Base-by-base conservation (phyloP, 35 echinoderm and acorn worm species). In the Heliocidaris erythrogramma region DNA sequence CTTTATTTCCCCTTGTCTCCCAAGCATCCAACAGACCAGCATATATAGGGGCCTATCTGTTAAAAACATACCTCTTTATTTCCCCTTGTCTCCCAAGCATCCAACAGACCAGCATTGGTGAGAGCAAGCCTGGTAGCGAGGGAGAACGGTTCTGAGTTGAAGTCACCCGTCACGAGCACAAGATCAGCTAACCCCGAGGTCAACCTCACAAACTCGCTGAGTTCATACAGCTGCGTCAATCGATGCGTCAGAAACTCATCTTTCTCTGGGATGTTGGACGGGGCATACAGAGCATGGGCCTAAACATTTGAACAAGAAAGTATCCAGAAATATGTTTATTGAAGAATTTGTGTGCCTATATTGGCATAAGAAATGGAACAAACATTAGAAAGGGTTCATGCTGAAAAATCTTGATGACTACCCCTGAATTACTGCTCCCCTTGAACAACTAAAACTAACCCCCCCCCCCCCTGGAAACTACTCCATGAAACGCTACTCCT, bases 251-350 rank as follows among this genome's bases (percentile, higher is more conserved):
- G 90, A 30, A 78, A 60, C 24, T 97, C 92, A 52, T 97, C 96
- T 90, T 59, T 49, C 48, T 65, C 69, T 13, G 47, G 86, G 65
- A 94, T 49, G 24, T 71, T 27, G 48, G 96, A 95, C 24, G 96
- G 96, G 31, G 85, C 96, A 91, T 97, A 97, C 9, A 97, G 85
- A 13, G 96, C 96, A 85, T 59, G 50, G 30, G 93, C 91, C 96
- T 97, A 61, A 27, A 7, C 65, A 78, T 78, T 78, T 78, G 18
- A 78, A 78, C 2, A 56, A 56, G 52, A 56, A 11, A 56, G 13
- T 56, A 56, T 56, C 52, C 10, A 10, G 10, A 11, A 56, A 56
- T 56, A 56, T 56, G 7, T 56, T 56, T 14, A 10, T 56, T 14
- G 10, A 56, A 56, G 14, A 10, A 9, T 56, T 56, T 11, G 2